phyloP scores from a whole-genome alignment of 2,888 invertebrate species.

The Pyrochroa serraticornis region DNA sequence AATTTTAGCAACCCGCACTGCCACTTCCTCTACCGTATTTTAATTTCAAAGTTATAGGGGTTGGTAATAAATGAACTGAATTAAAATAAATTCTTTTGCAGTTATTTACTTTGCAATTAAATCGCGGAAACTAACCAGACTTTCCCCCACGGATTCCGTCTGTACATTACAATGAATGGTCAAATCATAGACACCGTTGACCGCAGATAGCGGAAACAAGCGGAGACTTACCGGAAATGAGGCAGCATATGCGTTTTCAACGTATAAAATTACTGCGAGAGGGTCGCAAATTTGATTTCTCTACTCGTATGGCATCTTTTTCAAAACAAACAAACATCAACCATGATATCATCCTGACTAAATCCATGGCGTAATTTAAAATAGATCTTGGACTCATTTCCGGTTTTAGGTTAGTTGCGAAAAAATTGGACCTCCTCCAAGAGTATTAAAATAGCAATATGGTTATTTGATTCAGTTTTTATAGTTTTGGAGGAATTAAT shows the following conservation, averaged over 20 bases:
- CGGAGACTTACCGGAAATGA: constrained; percentile 41
- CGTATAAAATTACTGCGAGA: constrained; percentile 31
- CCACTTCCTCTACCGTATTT: too few species aligned
- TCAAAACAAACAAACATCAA: too few species aligned
- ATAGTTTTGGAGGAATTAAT: not conserved
- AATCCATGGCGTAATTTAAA: constrained; percentile 14
- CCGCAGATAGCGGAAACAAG: constrained; percentile 38
- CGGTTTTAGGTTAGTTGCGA: constrained; percentile 15
- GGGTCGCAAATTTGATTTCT: not conserved
- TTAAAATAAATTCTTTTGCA: too few species aligned
- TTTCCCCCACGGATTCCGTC: too few species aligned
- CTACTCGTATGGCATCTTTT: too few species aligned
- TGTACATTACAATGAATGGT: constrained; percentile 10
- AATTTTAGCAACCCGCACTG: too few species aligned
- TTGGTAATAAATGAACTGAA: too few species aligned
- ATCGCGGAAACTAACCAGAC: too few species aligned
- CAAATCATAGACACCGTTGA: constrained; percentile 22
- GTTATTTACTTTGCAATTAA: too few species aligned
- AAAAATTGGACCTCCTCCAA: constrained; percentile 13
- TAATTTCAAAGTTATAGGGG: too few species aligned
- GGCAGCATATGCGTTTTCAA: constrained; percentile 41
- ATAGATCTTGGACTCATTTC: constrained; percentile 12
- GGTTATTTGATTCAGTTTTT: not conserved
- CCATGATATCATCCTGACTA: constrained; percentile 1
- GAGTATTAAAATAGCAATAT: not conserved